A percentile compares a stretch with the other conserved stretches of the same genome.
These are phyloP conservation scores for Pseudochaenichthys georgianus DNA, from an alignment of 2,797 vertebrate species.

Conservation along the genomic window DNA sequence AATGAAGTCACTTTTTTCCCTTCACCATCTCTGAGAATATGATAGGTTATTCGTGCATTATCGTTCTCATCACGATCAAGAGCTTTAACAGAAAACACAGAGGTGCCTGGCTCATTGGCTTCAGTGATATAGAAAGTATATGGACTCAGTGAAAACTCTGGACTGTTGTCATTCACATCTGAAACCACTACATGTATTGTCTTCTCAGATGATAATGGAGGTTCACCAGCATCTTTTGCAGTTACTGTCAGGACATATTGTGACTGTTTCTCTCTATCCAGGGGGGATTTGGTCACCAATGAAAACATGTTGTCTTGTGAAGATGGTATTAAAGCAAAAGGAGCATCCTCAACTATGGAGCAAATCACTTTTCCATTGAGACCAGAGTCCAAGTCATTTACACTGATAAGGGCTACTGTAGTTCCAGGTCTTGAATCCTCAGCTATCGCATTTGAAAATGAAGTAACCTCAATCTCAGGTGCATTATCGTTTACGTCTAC, in stretches of 20 bases:
- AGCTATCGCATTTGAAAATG: constrained; percentile 69
- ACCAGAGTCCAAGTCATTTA: constrained; percentile 67
- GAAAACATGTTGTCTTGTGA: constrained; percentile 66
- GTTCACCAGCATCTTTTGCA: constrained; percentile 65
- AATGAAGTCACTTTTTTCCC: too few relatives aligned
- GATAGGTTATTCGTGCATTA: too few relatives aligned
- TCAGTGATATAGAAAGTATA: too few relatives aligned
- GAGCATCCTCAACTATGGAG: too few relatives aligned
- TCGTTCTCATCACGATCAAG: too few relatives aligned
- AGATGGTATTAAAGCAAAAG: constrained; percentile 60
- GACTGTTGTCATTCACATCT: constrained; percentile 73
- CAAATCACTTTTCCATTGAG: constrained; percentile 66
- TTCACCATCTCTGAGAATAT: too few relatives aligned
- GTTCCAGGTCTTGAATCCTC: constrained; percentile 74
- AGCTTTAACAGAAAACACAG: too few relatives aligned
- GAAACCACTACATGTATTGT: constrained; percentile 59
- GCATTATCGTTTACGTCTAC: constrained; percentile 73
- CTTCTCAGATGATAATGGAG: constrained; percentile 59
- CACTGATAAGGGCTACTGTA: constrained; percentile 67
- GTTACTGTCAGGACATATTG: constrained; percentile 52
- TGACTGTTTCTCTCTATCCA: constrained; percentile 63
- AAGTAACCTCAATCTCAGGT: constrained; percentile 81
- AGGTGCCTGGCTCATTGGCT: too few relatives aligned
- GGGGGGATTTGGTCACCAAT: constrained; percentile 42
- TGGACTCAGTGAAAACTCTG: too few relatives aligned